These are phyloP conservation scores for Zelostemma sp. DNA, from an alignment of 1,140 invertebrate genomes.

Conservation along the genomic window DNA sequence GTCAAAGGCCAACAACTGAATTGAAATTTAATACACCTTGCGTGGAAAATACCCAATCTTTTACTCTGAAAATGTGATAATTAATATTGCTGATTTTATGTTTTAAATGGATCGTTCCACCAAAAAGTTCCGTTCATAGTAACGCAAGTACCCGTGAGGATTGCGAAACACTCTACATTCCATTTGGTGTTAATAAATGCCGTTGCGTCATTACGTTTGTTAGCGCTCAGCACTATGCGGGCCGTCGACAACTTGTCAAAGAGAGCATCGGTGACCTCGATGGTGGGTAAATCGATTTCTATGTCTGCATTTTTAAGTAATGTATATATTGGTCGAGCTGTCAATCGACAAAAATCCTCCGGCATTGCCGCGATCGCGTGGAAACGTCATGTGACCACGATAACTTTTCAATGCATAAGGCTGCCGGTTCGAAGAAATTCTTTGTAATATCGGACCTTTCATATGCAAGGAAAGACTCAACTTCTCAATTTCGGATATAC, in stretches of 20 bases:
- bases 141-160: not conserved
- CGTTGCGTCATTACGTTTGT: constrained; percentile 1
- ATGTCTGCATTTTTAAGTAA: constrained; percentile 51
- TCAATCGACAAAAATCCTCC: constrained; percentile 39
- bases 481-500: constrained; percentile 20
- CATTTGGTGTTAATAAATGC: not conserved
- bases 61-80: too few relatives aligned
- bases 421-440: constrained; percentile 19
- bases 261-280: constrained; percentile 28
- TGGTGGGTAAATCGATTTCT: constrained; percentile 40
- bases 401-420: constrained; percentile 50
- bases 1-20: constrained; percentile 29
- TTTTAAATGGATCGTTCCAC: too few relatives aligned
- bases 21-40: constrained; percentile 32
- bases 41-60: too few relatives aligned
- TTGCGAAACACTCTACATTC: too few relatives aligned
- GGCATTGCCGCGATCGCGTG: constrained; percentile 23
- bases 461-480: constrained; percentile 26
- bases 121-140: constrained; percentile 2
- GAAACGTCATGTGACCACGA: constrained; percentile 37
- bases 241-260: constrained; percentile 19
- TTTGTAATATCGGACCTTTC: constrained; percentile 35
- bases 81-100: too few relatives aligned
- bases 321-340: constrained; percentile 48
- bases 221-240: constrained; percentile 16